These are phyloP conservation scores for Hypercompe scribonia DNA, from an alignment of 2,888 invertebrate genomes.

Conservation along the genomic window DNA sequence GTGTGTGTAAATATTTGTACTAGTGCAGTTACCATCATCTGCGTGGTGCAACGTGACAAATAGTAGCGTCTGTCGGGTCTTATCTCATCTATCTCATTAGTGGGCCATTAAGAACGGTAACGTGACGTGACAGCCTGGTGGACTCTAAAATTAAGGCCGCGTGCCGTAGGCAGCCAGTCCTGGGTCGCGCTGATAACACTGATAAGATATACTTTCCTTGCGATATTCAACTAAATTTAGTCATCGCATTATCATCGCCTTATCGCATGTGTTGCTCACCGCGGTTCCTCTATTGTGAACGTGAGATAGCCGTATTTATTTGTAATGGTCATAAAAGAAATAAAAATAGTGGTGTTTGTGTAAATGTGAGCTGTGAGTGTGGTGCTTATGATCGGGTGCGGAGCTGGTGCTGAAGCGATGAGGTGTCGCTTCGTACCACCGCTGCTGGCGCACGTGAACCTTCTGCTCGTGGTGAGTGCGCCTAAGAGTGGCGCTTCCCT, in stretches of 20 bases:
- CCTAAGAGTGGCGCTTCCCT: neutral
- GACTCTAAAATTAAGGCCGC: neutral
- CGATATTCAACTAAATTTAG: constrained; percentile 3
- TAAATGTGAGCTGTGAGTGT: constrained; percentile 5
- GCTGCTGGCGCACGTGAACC: constrained; percentile 69
- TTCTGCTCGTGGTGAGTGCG: constrained; percentile 70
- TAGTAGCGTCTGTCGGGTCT: too few species aligned
- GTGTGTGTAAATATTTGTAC: too few species aligned
- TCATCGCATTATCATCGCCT: constrained; percentile 7
- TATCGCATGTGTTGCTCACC: constrained; percentile 10
- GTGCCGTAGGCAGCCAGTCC: neutral
- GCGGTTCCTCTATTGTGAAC: constrained; percentile 17
- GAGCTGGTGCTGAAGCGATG: constrained; percentile 26
- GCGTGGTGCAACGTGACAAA: too few species aligned
- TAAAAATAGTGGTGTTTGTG: neutral
- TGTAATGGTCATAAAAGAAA: neutral
- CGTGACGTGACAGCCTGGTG: neutral
- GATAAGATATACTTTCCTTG: constrained; percentile 16
- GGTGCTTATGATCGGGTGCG: constrained; percentile 9
- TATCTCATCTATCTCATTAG: neutral
- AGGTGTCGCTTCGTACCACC: constrained; percentile 54
- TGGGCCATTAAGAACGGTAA: neutral
- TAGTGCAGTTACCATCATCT: too few species aligned
- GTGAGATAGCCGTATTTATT: constrained; percentile 5
- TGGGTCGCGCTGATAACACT: constrained; percentile 13